A percentile compares a stretch with the other conserved stretches of the same genome.
These are phyloP conservation scores for Cremastobaeus sp. DNA, from an alignment of 2,888 invertebrate genomes.

Conservation along the genomic window DNA sequence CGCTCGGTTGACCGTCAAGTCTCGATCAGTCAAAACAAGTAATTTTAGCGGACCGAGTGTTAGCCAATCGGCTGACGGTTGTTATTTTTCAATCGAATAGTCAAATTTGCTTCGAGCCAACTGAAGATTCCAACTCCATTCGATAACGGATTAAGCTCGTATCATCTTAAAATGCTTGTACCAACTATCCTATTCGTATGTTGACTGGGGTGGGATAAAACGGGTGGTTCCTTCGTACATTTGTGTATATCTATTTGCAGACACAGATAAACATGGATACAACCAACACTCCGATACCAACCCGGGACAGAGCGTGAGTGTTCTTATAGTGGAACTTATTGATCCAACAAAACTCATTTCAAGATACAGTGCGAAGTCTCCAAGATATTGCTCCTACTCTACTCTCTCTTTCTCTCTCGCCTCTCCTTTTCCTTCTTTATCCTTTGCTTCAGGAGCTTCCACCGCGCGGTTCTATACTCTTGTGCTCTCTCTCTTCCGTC, in stretches of 20 bases:
- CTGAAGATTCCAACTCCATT: not conserved
- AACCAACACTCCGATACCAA: slow-evolving; percentile 73
- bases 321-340: slow-evolving; percentile 79
- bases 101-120: too few species aligned
- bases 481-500: slow-evolving; percentile 64
- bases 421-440: slow-evolving; percentile 60
- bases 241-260: slow-evolving; percentile 77
- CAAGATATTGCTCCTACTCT: slow-evolving; percentile 77
- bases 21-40: too few species aligned
- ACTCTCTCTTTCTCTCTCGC: slow-evolving; percentile 66
- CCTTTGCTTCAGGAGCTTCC: slow-evolving; percentile 61
- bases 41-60: too few species aligned
- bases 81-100: too few species aligned
- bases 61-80: too few species aligned
- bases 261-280: slow-evolving; percentile 77
- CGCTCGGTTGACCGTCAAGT: too few species aligned
- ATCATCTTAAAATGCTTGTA: slow-evolving; percentile 75
- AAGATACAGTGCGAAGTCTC: slow-evolving; percentile 79
- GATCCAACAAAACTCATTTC: slow-evolving; percentile 79
- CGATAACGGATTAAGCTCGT: slow-evolving; percentile 72
- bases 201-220: slow-evolving; percentile 65
- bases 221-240: slow-evolving; percentile 70
- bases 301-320: slow-evolving; percentile 76
- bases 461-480: slow-evolving; percentile 59
- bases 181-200: slow-evolving; percentile 73